These are phyloP conservation scores for Macropis europaea DNA, from an alignment of 2,888 invertebrate species.

Conservation along the genomic window DNA sequence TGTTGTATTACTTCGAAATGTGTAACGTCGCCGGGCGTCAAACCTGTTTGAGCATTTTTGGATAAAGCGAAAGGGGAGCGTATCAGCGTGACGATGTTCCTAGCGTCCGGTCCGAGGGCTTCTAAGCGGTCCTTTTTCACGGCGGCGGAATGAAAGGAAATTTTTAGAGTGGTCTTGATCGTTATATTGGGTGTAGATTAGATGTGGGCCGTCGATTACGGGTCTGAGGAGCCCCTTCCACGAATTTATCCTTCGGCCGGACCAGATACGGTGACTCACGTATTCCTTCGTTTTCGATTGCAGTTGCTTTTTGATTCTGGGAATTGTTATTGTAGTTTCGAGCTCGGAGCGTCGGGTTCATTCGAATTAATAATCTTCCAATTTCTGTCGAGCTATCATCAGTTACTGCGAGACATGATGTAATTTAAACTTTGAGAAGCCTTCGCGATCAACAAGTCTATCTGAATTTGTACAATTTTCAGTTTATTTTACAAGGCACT, in stretches of 20 bases:
- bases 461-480: no score
- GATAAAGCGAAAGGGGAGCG: slow-evolving; percentile 10
- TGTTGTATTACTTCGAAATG: slow-evolving; percentile 39
- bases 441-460: no score
- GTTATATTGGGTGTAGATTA: slow-evolving; percentile 65
- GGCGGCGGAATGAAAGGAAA: slow-evolving; percentile 47
- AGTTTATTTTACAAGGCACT: no score
- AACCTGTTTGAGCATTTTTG: slow-evolving; percentile 29
- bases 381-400: no score
- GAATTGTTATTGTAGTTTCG: no score
- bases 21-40: slow-evolving; percentile 21
- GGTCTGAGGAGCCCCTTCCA: slow-evolving; percentile 39
- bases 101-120: not conserved
- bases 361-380: no score
- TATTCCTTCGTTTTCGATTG: no score
- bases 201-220: slow-evolving; percentile 63
- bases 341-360: no score
- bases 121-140: slow-evolving; percentile 12
- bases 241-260: slow-evolving; percentile 13
- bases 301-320: not conserved
- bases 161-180: slow-evolving; percentile 27
- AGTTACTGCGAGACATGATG: no score
- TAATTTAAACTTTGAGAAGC: no score
- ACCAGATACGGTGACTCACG: no score
- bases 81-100: slow-evolving; percentile 19